phyloP scores from a whole-genome alignment of 2,797 vertebrate species.

The Hydrocynus forskahlii region DNA sequence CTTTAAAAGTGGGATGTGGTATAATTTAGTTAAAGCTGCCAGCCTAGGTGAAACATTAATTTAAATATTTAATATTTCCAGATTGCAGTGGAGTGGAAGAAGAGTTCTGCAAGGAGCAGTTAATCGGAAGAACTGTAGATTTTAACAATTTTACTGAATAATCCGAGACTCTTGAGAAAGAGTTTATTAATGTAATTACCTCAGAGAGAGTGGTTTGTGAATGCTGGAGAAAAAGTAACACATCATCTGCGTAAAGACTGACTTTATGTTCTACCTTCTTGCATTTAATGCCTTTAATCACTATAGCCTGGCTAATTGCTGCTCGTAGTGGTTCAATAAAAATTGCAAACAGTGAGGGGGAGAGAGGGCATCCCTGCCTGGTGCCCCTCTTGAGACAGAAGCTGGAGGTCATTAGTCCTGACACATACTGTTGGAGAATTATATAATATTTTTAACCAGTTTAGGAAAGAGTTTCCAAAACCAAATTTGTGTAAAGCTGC shows the following conservation, averaged over 20 bases:
- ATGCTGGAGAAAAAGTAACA: conserved; percentile 35
- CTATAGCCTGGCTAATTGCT: conserved; percentile 5
- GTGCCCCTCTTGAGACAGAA: no score
- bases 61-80: no score
- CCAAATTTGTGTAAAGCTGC: conserved; percentile 37
- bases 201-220: conserved; percentile 24
- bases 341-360: conserved; percentile 3
- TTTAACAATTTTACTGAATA: not conserved
- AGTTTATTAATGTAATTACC: conserved; percentile 19
- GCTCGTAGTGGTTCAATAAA: conserved; percentile 3
- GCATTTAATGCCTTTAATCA: no score
- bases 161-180: no score
- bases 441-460: conserved; percentile 33
- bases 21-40: no score
- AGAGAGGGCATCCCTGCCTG: not conserved
- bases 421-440: conserved; percentile 39
- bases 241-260: no score
- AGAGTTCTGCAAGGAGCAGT: not conserved
- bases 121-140: conserved; percentile 8
- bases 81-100: no score
- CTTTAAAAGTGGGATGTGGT: no score
- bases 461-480: conserved; percentile 29
- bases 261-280: no score
- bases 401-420: conserved; percentile 27
- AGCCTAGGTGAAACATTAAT: no score